A percentile compares a stretch with the other conserved stretches of the same genome.
phyloP scores from a whole-genome alignment of 2,113 vertebrate species.

The Brienomyrus brachyistius region DNA sequence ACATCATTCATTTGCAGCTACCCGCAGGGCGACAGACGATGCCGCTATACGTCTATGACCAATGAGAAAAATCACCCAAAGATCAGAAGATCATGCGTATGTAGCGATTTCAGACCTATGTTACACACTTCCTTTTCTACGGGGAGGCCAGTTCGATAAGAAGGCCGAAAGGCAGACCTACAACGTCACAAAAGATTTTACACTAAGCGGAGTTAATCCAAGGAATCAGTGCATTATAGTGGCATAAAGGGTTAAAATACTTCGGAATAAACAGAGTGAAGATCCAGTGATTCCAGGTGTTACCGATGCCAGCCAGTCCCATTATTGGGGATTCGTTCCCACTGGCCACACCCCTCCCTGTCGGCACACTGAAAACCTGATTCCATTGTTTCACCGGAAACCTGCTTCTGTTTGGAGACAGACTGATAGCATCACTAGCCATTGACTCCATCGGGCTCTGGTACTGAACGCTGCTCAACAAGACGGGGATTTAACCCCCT shows the following conservation, averaged over 20 bases:
- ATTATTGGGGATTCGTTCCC: not conserved
- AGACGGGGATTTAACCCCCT: not conserved
- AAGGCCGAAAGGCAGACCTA: not conserved
- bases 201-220: not conserved
- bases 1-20: not conserved
- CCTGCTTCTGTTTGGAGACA: not conserved
- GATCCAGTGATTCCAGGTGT: not conserved
- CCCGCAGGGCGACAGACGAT: not conserved
- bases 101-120: not conserved
- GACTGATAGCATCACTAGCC: not conserved
- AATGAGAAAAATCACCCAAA: not conserved
- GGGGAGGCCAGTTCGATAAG: not conserved
- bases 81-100: not conserved
- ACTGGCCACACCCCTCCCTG: not conserved
- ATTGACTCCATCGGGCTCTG: not conserved
- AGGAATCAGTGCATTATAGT: not conserved
- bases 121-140: not conserved
- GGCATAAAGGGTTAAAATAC: not conserved
- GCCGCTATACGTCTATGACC: not conserved
- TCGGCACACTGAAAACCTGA: not conserved
- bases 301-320: not conserved
- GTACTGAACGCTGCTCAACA: not conserved
- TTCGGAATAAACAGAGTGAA: not conserved
- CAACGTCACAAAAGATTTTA: not conserved
- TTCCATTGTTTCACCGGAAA: not conserved